A percentile compares a stretch with the other conserved stretches of the same genome.
phyloP scores from a whole-genome alignment of 1,140 invertebrate genomes.

The Dufourea novaeangliae region DNA sequence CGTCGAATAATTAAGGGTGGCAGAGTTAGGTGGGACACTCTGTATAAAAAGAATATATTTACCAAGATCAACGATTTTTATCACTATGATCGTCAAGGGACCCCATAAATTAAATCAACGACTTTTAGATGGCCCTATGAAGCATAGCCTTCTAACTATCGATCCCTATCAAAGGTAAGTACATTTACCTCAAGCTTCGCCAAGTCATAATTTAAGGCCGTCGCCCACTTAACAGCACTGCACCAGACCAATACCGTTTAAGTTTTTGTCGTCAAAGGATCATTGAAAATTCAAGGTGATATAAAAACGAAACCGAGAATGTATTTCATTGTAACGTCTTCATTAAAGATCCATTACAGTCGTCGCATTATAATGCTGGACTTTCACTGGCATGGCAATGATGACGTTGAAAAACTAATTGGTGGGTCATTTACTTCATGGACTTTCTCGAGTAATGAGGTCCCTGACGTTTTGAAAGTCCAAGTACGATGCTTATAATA shows the following conservation, averaged over 20 bases:
- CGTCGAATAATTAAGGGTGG: too few relatives aligned
- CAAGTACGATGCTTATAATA: background rate
- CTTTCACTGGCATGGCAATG: background rate
- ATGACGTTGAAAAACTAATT: background rate
- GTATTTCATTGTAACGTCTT: background rate
- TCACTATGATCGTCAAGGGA: conserved; percentile 24
- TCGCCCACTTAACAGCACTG: too few relatives aligned
- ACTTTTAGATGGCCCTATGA: conserved; percentile 25
- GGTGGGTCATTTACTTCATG: background rate
- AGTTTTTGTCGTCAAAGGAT: too few relatives aligned
- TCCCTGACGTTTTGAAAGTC: background rate
- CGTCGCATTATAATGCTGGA: background rate
- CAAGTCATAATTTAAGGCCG: background rate
- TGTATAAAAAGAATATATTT: background rate
- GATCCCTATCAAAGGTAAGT: conserved; percentile 45
- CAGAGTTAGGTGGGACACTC: background rate
- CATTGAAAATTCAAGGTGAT: background rate
- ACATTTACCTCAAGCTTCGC: conserved; percentile 15
- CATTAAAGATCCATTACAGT: background rate
- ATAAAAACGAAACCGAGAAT: background rate
- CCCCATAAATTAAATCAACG: conserved; percentile 40
- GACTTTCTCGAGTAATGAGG: background rate
- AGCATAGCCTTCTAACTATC: conserved; percentile 42
- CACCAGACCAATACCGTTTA: too few relatives aligned
- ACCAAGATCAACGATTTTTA: conserved; percentile 45